These are phyloP conservation scores for Coranthus polyacanthus DNA, from an alignment of 2,797 vertebrate genomes.

Conservation along the genomic window DNA sequence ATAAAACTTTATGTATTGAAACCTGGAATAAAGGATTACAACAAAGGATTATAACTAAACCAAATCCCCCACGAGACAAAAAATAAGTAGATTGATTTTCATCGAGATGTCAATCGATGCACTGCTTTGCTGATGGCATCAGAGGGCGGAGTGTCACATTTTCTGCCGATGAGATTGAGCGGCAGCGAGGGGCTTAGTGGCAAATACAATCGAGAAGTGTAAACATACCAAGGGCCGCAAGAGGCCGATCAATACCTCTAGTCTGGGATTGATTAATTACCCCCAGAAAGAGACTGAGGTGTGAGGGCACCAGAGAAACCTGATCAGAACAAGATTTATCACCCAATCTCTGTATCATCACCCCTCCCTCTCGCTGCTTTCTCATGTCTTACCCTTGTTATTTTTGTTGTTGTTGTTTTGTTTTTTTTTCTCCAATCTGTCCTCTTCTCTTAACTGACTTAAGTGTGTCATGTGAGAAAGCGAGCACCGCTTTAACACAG, in stretches of 20 bases:
- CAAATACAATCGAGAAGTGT: constrained; percentile 86
- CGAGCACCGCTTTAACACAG: constrained; percentile 25
- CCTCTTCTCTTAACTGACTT: constrained; percentile 44
- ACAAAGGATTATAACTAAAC: constrained; percentile 75
- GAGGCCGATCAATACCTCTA: constrained; percentile 81
- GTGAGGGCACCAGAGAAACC: constrained; percentile 80
- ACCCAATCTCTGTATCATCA: constrained; percentile 77
- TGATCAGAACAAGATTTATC: constrained; percentile 86
- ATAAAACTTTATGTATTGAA: constrained; percentile 53
- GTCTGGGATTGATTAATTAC: constrained; percentile 87
- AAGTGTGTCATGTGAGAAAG: constrained; percentile 45
- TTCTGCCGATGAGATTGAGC: constrained; percentile 83
- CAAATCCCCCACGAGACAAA: constrained; percentile 64
- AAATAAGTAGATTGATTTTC: constrained; percentile 83
- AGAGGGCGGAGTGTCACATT: constrained; percentile 81
- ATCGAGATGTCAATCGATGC: constrained; percentile 82
- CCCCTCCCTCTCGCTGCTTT: constrained; percentile 57
- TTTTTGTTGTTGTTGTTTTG: constrained; percentile 29
- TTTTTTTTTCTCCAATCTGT: constrained; percentile 33
- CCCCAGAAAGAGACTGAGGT: constrained; percentile 82
- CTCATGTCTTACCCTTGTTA: constrained; percentile 42
- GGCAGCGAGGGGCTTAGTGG: constrained; percentile 82
- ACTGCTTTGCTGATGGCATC: constrained; percentile 73
- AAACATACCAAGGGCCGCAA: constrained; percentile 78
- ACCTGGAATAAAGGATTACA: constrained; percentile 62